Conservation (phyloP, 2,113 vertebrate genomes). For the Cygnus buccinator region DNA sequence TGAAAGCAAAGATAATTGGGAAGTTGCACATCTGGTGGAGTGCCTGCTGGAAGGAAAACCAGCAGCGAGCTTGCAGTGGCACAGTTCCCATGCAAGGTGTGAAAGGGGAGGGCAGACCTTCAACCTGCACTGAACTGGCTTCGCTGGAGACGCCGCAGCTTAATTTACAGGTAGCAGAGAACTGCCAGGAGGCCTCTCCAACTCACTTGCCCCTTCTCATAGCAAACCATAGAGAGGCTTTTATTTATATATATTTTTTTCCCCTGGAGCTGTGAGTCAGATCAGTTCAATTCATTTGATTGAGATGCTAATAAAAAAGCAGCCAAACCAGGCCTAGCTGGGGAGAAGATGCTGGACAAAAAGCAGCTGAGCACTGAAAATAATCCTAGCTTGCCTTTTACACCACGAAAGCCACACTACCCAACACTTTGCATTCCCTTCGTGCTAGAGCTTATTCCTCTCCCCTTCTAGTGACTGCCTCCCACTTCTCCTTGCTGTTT, state of each 20-base stretch:
- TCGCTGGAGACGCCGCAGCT: neutral
- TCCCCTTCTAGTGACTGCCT: neutral
- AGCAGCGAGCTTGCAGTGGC: neutral
- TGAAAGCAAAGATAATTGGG: neutral
- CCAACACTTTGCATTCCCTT: neutral
- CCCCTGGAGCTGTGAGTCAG: neutral
- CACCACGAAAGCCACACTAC: neutral
- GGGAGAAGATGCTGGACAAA: neutral
- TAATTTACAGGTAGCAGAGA: neutral
- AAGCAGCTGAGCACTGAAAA: neutral
- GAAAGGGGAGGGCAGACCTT: neutral
- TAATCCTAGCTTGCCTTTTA: neutral
- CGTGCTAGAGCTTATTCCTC: neutral
- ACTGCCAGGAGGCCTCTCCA: neutral
- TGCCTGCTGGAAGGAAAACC: neutral
- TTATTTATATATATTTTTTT: accelerated
- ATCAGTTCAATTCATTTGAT: neutral
- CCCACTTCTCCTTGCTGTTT: conserved; percentile 6
- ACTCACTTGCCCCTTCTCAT: neutral
- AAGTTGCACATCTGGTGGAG: neutral
- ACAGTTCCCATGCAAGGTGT: neutral
- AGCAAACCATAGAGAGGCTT: neutral
- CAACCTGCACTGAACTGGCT: neutral
- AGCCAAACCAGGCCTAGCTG: neutral
- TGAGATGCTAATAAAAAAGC: neutral